Evolutionary conservation across 2,113 vertebrate genomes (phyloP).

Genomic region (Nothobranchius kuhntae): DNA sequence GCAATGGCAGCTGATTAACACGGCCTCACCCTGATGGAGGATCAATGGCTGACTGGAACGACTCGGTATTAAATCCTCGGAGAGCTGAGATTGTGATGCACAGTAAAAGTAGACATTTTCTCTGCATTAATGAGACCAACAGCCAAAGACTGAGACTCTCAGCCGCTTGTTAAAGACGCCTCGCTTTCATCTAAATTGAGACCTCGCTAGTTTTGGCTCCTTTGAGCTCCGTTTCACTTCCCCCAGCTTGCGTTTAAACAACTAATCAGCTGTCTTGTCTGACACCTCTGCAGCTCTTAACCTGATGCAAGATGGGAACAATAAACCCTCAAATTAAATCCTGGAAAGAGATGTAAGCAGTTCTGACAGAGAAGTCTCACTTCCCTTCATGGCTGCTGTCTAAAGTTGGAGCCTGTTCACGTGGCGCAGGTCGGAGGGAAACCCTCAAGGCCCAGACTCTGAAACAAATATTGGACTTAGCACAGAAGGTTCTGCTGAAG

Average conservation of each 20-base stretch:
- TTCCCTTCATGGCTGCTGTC: slow-evolving; percentile 10
- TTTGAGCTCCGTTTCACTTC: slow-evolving; percentile 25
- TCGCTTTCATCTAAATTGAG: slow-evolving; percentile 58
- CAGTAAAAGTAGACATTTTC: slow-evolving; percentile 67
- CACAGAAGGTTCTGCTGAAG: slow-evolving; percentile 10
- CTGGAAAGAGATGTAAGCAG: slow-evolving; percentile 33
- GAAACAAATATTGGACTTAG: slow-evolving; percentile 22
- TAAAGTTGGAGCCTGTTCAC: slow-evolving; percentile 33
- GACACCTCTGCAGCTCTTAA: slow-evolving; percentile 51
- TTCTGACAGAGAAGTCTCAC: slow-evolving; percentile 44
- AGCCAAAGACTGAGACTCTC: slow-evolving; percentile 11
- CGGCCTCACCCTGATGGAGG: slow-evolving; percentile 57
- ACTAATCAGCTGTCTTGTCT: slow-evolving; percentile 60
- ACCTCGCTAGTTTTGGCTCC: slow-evolving; percentile 45
- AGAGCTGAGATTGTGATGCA: slow-evolving; percentile 49
- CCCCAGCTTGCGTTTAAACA: slow-evolving; percentile 36
- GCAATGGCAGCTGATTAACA: slow-evolving; percentile 73
- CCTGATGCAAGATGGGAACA: slow-evolving; percentile 43
- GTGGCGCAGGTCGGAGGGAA: slow-evolving; percentile 7
- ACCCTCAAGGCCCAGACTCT: not conserved
- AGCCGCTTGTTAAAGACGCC: slow-evolving; percentile 40
- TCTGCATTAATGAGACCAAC: slow-evolving; percentile 46
- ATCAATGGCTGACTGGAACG: slow-evolving; percentile 79
- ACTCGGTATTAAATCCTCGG: slow-evolving; percentile 60
- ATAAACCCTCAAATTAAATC: slow-evolving; percentile 34